These are phyloP conservation scores for Germaria angustata DNA, from an alignment of 2,888 invertebrate genomes.

Conservation along the genomic window DNA sequence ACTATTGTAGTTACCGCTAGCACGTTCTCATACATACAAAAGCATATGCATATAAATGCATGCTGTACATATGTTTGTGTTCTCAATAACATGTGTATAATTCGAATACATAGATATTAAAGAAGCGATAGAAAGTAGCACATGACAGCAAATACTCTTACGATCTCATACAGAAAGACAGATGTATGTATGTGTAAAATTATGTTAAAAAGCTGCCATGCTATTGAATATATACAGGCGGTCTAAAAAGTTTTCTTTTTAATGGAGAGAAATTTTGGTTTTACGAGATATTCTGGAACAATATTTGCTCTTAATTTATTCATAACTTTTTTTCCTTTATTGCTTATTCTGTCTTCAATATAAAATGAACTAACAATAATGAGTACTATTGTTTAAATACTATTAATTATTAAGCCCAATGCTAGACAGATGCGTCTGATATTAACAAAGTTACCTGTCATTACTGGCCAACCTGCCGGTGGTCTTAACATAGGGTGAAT, in stretches of 20 bases:
- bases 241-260: neutral
- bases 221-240: neutral
- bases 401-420: too few species aligned
- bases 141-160: conserved; percentile 36
- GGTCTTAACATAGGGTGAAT: too few species aligned
- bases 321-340: too few species aligned
- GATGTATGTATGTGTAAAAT: neutral
- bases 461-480: too few species aligned
- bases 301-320: too few species aligned
- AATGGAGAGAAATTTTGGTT: neutral
- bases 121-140: conserved; percentile 37
- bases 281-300: too few species aligned
- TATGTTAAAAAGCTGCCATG: neutral
- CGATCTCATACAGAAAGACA: neutral
- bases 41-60: neutral
- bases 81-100: neutral
- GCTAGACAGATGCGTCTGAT: too few species aligned
- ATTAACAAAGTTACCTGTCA: too few species aligned
- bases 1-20: conserved; percentile 4
- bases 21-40: neutral
- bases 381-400: too few species aligned
- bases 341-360: too few species aligned
- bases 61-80: neutral
- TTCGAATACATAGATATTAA: conserved; percentile 6
- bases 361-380: too few species aligned